Conservation (phyloP, 2,113 vertebrate genomes). For the Epinephelus lanceolatus region DNA sequence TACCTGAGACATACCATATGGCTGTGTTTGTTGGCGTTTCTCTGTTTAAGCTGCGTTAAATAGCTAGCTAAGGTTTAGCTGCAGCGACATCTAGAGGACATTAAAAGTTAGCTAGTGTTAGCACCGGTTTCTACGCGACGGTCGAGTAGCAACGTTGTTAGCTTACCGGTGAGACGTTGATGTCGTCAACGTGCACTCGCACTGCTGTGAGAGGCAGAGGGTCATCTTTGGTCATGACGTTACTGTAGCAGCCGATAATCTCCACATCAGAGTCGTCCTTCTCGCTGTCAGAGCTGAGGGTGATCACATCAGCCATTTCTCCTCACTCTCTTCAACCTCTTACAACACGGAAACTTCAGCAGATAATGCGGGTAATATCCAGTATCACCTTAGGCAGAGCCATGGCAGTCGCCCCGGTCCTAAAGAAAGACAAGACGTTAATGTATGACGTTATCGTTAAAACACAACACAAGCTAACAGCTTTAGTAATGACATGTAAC, state of each 20-base stretch:
- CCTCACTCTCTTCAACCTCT: not conserved
- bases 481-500: not conserved
- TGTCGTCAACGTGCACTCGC: constrained; percentile 25
- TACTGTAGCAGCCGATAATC: constrained; percentile 38
- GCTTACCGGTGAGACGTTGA: constrained; percentile 51
- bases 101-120: no score
- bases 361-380: not conserved
- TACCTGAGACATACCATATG: not conserved
- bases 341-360: not conserved
- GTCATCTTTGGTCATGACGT: not conserved
- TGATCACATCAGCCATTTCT: constrained; percentile 63
- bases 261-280: constrained; percentile 67
- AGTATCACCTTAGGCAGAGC: not conserved
- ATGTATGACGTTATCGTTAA: not conserved
- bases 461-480: no score
- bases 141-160: not conserved
- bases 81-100: not conserved
- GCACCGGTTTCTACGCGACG: not conserved
- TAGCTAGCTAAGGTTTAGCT: no score
- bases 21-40: not conserved
- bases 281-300: constrained; percentile 58
- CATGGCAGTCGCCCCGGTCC: not conserved
- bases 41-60: not conserved
- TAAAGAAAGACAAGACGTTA: not conserved
- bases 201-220: constrained; percentile 33